Evolutionary conservation across 92 coral and sea anemone genomes (phyloP), one percentile per base, ranked within the genome.

Genomic region (Muricea muricata): DNA sequence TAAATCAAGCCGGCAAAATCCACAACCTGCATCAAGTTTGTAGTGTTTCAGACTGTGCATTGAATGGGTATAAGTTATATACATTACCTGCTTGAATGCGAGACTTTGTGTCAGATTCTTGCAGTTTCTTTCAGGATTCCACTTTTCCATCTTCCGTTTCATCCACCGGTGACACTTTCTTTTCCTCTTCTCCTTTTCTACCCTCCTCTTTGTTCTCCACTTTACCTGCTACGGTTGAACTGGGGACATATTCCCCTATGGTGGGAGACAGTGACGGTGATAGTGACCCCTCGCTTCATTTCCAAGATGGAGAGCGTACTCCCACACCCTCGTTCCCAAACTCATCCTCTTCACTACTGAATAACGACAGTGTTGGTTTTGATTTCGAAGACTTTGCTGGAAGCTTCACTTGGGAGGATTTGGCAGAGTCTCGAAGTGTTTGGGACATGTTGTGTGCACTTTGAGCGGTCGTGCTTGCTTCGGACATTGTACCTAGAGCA

Each of bases 191-290:
- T 39, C 60, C 65, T 25, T 73, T 26, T 11, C 13, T 46, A 37
- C 26, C 78, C 11, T 33, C 37, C 7, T 48, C 76, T 57, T 79
- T 79, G 55, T 73, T 72, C 29, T 81, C 87, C 20, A 48, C 71
- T 26, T 81, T 88, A 37, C 85, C 89, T 12, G 89, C 37, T 34
- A 89, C 94, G 4, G 92, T n/a, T n/a, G n/a, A n/a, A n/a, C n/a
- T 78, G n/a, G 99, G 99, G 31, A 92, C 74, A 37, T 96, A 97
- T 48, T 91, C 93, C 41, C 83, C 42, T 9, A 50, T 89, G 3
- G 75, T 92, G 24, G 99, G 98, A 3, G 98, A 93, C 33, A 91
- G 73, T 23, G 98, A 97, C 14, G 98, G 99, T 24, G 99, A 93
- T 52, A 73, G 57, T 32, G 93, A 82, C 25, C 70, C 80, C 32